Conservation (phyloP, 2,113 vertebrate species). For the Ranitomeya imitator region DNA sequence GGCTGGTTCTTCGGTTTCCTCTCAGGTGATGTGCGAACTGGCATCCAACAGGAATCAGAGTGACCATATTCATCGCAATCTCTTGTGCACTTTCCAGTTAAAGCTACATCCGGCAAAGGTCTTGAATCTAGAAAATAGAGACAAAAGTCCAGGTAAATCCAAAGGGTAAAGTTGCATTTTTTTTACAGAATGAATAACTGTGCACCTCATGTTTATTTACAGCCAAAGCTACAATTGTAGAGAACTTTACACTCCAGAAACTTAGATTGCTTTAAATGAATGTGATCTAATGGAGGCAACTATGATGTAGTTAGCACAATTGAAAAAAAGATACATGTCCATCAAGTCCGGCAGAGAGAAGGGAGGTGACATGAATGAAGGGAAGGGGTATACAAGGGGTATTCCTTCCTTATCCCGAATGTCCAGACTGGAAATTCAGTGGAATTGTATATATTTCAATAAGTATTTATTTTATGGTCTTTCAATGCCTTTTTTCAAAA, state of each 20-base stretch:
- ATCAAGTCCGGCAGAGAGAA: no score
- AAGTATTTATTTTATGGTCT: no score
- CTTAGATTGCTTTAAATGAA: background rate
- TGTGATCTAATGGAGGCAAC: background rate
- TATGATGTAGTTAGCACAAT: no score
- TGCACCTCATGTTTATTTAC: background rate
- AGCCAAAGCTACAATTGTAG: background rate
- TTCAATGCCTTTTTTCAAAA: no score
- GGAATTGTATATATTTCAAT: no score
- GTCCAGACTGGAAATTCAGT: no score
- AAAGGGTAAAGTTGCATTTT: background rate
- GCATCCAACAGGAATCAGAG: conserved; percentile 99
- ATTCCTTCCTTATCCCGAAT: no score
- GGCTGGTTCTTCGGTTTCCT: conserved; percentile 93
- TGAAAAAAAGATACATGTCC: no score
- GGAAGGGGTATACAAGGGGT: no score
- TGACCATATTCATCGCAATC: conserved; percentile 98
- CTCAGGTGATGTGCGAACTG: conserved; percentile 96
- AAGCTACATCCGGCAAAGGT: conserved; percentile 98
- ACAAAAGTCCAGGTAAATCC: conserved; percentile 55
- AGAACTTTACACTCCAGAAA: background rate
- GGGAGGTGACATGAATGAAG: no score
- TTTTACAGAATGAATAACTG: background rate
- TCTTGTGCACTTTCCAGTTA: conserved; percentile 97
- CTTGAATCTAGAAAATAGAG: conserved; percentile 85